phyloP scores from a whole-genome alignment of 2,797 vertebrate species.

The Huso huso region DNA sequence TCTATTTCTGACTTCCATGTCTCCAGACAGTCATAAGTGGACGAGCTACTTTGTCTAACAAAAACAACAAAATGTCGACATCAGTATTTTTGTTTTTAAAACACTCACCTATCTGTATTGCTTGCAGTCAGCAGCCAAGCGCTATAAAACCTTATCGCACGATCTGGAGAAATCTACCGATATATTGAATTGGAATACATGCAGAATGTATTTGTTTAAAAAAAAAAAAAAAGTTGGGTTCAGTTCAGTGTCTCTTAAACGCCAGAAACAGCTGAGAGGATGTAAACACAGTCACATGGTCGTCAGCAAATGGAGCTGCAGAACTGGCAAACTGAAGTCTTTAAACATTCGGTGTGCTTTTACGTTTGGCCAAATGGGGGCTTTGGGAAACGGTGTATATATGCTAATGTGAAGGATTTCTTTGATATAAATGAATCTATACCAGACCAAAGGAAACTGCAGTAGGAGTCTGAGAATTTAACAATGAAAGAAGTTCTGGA shows the following conservation, averaged over 20 bases:
- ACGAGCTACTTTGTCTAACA: conserved; percentile 15
- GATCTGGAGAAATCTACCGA: neutral
- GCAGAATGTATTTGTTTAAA: neutral
- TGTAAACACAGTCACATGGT: conserved; percentile 89
- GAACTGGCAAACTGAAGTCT: neutral
- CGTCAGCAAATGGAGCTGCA: conserved; percentile 19
- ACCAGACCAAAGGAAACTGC: no score
- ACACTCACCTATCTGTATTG: conserved; percentile 19
- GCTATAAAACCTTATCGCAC: neutral
- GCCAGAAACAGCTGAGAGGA: conserved; percentile 75
- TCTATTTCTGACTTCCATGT: no score
- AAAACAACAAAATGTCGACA: conserved; percentile 28
- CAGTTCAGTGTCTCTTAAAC: conserved; percentile 11
- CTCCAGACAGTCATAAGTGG: no score
- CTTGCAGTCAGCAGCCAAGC: neutral
- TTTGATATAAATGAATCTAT: no score
- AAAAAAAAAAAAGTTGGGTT: conserved; percentile 10
- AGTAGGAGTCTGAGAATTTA: no score
- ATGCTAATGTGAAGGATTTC: no score
- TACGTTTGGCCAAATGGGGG: neutral
- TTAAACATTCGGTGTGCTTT: neutral
- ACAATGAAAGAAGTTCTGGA: no score
- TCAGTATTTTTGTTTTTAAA: conserved; percentile 4
- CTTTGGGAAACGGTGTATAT: no score
- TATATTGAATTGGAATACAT: neutral